Percentiles rank a stretch among this genome's conserved stretches.
phyloP scores from a whole-genome alignment of 2,888 invertebrate species.

The Morpho achilles region DNA sequence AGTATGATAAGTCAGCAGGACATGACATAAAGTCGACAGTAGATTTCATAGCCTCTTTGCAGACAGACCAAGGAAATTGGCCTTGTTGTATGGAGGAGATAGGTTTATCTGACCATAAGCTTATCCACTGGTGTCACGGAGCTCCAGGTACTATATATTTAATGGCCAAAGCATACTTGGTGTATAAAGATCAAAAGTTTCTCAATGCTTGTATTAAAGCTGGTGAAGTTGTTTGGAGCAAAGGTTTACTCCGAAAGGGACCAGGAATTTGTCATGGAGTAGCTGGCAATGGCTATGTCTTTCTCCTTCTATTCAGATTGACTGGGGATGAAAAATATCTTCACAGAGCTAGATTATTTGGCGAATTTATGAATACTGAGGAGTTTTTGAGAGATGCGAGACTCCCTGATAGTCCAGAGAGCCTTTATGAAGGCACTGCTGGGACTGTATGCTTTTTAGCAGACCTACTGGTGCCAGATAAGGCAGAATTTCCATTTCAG shows the following conservation, averaged over 20 bases:
- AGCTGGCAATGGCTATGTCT: constrained; percentile 90
- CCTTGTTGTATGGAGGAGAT: constrained; percentile 87
- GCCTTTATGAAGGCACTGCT: constrained; percentile 91
- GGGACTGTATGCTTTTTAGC: constrained; percentile 91
- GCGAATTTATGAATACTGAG: constrained; percentile 83
- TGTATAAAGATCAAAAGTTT: constrained; percentile 87
- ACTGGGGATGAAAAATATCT: constrained; percentile 85
- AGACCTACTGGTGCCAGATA: constrained; percentile 85
- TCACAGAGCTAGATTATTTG: constrained; percentile 87
- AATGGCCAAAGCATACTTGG: constrained; percentile 88
- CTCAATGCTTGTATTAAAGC: constrained; percentile 82
- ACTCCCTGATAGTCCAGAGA: constrained; percentile 89
- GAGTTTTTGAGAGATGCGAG: constrained; percentile 83
- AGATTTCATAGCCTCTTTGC: constrained; percentile 82
- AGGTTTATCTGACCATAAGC: constrained; percentile 79
- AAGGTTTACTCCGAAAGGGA: constrained; percentile 91
- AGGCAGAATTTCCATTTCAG: constrained; percentile 90
- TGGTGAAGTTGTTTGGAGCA: constrained; percentile 89
- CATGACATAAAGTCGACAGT: constrained; percentile 81
- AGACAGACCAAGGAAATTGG: constrained; percentile 86
- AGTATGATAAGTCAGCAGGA: constrained; percentile 71
- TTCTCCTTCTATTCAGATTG: constrained; percentile 86
- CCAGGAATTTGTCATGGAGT: constrained; percentile 95
- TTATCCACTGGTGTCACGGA: constrained; percentile 96
- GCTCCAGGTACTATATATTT: constrained; percentile 90